Base-by-base conservation (phyloP, 2,113 vertebrate genomes). In the Cariama cristata region DNA sequence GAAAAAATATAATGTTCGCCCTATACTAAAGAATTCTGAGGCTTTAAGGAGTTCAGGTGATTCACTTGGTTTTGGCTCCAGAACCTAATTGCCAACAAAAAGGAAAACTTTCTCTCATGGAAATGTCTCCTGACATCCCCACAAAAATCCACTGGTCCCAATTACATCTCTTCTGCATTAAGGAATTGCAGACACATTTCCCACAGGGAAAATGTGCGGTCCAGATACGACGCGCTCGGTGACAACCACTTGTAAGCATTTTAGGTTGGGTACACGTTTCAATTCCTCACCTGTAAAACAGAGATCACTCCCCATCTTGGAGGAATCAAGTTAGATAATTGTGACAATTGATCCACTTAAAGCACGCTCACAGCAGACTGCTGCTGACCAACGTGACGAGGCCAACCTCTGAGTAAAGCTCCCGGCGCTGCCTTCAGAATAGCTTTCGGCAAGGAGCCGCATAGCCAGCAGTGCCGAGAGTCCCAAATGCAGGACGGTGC, bases 151-250 rank as follows among this genome's bases (percentile, higher is more conserved):
- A 17, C 26, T 26, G 71, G 12, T 40, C 17, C 38, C 26, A 80
- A 0, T 62, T 66, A 40, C 9, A 69, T 66, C 7, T 76, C 5
- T 79, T 88, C 52, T 60, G 20, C 35, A 35, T 20, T 56, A 66
- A 59, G 12, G 11, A 83, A 35, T 4, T 35, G 40, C 45, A 91
- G n/a, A 60, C 8, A 12, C 21, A 30, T 83, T 80, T 91, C 66
- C 30, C 26, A 71, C 11, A 38, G 27, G n/a, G 5, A 3, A 75
- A 45, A 56, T 18, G 2, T 6, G 33, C 30, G 44, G 11, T 21
- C n/a, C 53, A 49, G 30, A 19, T 47, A 4, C 11, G 14, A 15
- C 1, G 0, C 32, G 28, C 47, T 87, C 1, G 0, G 20, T 52
- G 85, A 47, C 45, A 81, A 38, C 11, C 17, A 30, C 33, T 14